Evolutionary conservation across 2,888 invertebrate genomes (phyloP), one percentile per base, ranked within the genome.

Genomic region (Volucella inflata): DNA sequence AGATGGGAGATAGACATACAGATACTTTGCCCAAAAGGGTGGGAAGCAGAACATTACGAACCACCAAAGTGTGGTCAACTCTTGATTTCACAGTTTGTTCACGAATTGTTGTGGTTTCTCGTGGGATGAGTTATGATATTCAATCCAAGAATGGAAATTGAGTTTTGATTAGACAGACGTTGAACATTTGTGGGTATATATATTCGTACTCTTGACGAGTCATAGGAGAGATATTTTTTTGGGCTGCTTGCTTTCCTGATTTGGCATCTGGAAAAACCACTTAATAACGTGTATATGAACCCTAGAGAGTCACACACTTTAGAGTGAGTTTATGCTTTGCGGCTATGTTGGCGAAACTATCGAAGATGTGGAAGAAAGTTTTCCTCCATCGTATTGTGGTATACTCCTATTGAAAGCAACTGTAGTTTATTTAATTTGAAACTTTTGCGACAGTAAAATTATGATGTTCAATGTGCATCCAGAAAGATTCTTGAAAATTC

Each of bases 31-130:
- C 46, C 9, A 17, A 62, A 50, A 30, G 42, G 74, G 75, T 75
- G 75, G 59, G 75, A 44, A 71, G 53, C 74, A 71, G 16, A 50
- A 21, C 46, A 62, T 50, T 46, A 77, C 55, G 55, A 17, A 64
- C 57, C 60, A 46, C 65, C 81, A 68, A 76, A 77, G 44, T 81
- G 81, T 72, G 80, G 85, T 77, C 75, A 80, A 77, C 51, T 46
- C 64, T 11, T 62, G 57, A 6, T 62, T 59, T 68, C 40, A 62
- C 67, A 85, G 80, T 85, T 77, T 72, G 62, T 83, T 72, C 85
- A 85, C 81, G 85, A 72, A 64, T 68, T 72, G 67, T 16, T 85
- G 85, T 68, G 85, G 85, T 81, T 85, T 81, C 72, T 81, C 81
- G 85, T 85, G 77, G 85, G 85, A 81, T 72, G 84, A 50, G 67